Evolutionary conservation across 2,113 vertebrate species (phyloP), one percentile per base, ranked within the genome.

Genomic region (Tricholaema leucomelas): DNA sequence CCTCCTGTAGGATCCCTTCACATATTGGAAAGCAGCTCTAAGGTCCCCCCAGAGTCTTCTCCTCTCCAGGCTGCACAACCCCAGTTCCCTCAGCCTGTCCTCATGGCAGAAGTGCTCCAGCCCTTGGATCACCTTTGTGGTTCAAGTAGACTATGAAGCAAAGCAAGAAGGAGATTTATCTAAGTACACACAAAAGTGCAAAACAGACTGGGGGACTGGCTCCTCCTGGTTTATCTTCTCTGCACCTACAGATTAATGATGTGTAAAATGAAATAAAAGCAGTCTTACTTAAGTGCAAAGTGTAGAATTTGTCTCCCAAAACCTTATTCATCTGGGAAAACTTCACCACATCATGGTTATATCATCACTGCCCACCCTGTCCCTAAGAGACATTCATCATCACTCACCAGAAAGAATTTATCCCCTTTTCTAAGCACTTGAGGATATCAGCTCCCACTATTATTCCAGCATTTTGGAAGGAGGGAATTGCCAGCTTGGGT

Each of bases 301-400:
- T 19, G 2, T 46, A n/a, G 2, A 21, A 30, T 40, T 55, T 66
- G 4, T 16, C 7, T 7, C 3, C 5, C 0, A 0, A 54, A 60
- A 50, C 2, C 4, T 17, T 78, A 56, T 3, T 63, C 9, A 66
- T 15, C 21, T 14, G 27, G 36, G 69, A 84, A 87, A 87, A 55
- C 7, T 67, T 71, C 10, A 73, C 64, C 55, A 33, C 44, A 38
- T 31, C 3, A 10, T 28, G 33, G 3, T 67, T 85, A 12, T 50
- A 48, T 28, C 40, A 58, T 38, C 52, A 71, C 11, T 71, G 15
- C 21, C 20, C 2, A 2, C 2, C 16, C 33, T 89, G 81, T 66
- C 10, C 23, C 58, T 59, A 58, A 63, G 19, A 74, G 15, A 38
- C 12, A 30, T 7, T 48, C 40, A 15, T 54, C 61, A 17, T 33